A percentile compares a stretch with the other conserved stretches of the same genome.
Conservation (phyloP, 2,113 vertebrate species). For the Scatophagus argus region DNA sequence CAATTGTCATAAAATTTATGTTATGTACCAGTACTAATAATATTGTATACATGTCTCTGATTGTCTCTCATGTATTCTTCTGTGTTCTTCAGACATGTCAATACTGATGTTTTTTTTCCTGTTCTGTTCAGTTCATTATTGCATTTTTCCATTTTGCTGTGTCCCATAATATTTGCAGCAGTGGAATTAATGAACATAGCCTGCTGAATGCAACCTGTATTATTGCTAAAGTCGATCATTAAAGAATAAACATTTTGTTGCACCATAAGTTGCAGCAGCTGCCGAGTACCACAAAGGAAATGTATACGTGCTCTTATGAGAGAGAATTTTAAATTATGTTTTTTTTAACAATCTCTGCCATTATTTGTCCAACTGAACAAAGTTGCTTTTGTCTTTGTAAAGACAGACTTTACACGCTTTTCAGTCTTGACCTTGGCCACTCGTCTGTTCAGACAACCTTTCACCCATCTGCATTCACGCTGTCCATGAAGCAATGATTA, state of each 20-base stretch:
- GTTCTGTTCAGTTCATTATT: too few relatives aligned
- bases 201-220: too few relatives aligned
- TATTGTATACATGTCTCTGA: too few relatives aligned
- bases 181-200: background rate
- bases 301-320: background rate
- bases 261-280: background rate
- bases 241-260: too few relatives aligned
- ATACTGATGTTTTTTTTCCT: too few relatives aligned
- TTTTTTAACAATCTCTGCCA: background rate
- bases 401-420: conserved; percentile 9
- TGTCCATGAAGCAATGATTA: conserved; percentile 66
- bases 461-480: conserved; percentile 68
- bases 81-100: too few relatives aligned
- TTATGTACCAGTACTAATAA: too few relatives aligned
- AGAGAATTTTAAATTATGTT: background rate
- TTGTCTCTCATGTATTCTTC: too few relatives aligned
- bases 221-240: too few relatives aligned
- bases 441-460: conserved; percentile 37
- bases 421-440: conserved; percentile 21
- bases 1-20: too few relatives aligned
- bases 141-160: too few relatives aligned
- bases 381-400: background rate
- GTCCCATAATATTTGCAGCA: background rate
- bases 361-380: background rate
- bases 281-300: background rate